Evolutionary conservation across 2,113 vertebrate genomes (phyloP), one percentile per base, ranked within the genome.

Genomic region (Myotis davidii): DNA sequence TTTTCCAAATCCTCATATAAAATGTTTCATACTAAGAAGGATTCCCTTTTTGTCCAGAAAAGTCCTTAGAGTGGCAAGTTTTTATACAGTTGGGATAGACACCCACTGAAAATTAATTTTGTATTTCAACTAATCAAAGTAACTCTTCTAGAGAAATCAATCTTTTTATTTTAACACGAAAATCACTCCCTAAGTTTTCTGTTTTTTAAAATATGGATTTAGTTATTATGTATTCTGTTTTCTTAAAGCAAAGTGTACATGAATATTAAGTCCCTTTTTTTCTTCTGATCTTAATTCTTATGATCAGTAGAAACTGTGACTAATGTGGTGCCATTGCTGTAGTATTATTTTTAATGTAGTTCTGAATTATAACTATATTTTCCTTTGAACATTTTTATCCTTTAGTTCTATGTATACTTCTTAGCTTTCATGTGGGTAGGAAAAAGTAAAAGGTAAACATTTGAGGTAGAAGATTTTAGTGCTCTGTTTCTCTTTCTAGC

Each of bases 321-420:
- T 94, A 96, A 97, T 91, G 42, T 86, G 78, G 88, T 87, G 14
- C 88, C 16, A 17, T 97, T 83, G 85, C 54, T 29, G 8, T 48
- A 76, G 70, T 92, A 88, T 95, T 97, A 97, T 93, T 97, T 97
- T 96, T 86, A 90, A 93, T 90, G 77, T 88, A 78, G 23, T 76
- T 96, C 48, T 95, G 88, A 95, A 97, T 95, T 97, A 56, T 96
- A 96, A 97, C 97, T 96, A 95, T 92, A 86, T 70, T 97, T 96
- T 85, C 74, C 91, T 97, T 97, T 97, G 95, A 97, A 97, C 83
- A 39, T 27, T 85, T 96, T 88, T 85, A 61, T 73, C 95, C 91
- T 97, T 78, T 9, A 76, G 90, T 94, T 92, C 72, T 65, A 76
- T 48, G 59, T 61, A 74, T 56, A 88, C 79, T 16, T 94, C 94